phyloP scores from a whole-genome alignment of 1,140 invertebrate genomes.

The Drosophila jambulina region DNA sequence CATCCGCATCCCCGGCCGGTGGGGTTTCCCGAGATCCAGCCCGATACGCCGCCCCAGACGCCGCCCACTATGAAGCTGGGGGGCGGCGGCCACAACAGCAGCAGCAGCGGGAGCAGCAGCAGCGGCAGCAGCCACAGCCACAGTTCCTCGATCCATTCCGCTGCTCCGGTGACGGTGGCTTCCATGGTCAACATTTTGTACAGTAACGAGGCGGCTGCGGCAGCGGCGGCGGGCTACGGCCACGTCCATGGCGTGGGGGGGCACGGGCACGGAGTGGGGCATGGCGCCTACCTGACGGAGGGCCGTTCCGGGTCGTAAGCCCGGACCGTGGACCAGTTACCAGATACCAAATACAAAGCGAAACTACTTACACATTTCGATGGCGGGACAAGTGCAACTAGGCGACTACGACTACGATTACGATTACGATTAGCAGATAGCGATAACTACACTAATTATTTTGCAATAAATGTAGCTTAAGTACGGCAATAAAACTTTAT shows the following conservation, averaged over 20 bases:
- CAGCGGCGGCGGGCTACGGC: neutral
- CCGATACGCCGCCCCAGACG: constrained; percentile 95
- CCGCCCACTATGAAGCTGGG: constrained; percentile 95
- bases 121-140: constrained; percentile 46
- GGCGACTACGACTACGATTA: constrained; percentile 38
- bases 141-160: constrained; percentile 65
- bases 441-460: constrained; percentile 81
- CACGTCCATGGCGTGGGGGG: constrained; percentile 4
- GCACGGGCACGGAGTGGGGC: constrained; percentile 50
- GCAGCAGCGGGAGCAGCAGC: constrained; percentile 40
- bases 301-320: constrained; percentile 71
- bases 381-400: constrained; percentile 69
- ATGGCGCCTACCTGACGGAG: constrained; percentile 86
- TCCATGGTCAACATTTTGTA: constrained; percentile 86
- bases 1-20: constrained; percentile 79
- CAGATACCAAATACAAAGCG: constrained; percentile 63
- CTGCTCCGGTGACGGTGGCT: constrained; percentile 86
- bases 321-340: constrained; percentile 34
- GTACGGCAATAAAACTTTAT: constrained; percentile 83
- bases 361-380: constrained; percentile 55
- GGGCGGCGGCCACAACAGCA: constrained; percentile 45
- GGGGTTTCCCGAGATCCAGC: constrained; percentile 94
- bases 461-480: constrained; percentile 84
- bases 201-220: constrained; percentile 57
- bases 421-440: constrained; percentile 67